These are phyloP conservation scores for Alauda arvensis DNA, from an alignment of 2,797 vertebrate genomes.

Conservation along the genomic window DNA sequence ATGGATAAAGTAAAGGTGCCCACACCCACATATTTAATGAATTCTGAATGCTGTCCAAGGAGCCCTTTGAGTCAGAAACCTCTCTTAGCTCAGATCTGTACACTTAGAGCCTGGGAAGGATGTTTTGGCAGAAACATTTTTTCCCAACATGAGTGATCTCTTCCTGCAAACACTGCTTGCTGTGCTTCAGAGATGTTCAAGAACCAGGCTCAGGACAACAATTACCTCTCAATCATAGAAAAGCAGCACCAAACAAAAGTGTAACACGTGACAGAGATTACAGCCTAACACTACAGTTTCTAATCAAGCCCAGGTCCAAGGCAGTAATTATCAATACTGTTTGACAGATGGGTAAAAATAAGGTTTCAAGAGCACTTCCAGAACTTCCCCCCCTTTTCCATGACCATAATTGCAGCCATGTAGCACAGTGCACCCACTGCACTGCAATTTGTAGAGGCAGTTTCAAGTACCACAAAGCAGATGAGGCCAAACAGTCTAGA, in stretches of 20 bases:
- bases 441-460: neutral
- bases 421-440: neutral
- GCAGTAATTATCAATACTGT: neutral
- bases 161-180: neutral
- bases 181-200: neutral
- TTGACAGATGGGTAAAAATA: neutral
- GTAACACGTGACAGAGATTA: neutral
- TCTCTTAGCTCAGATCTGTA: neutral
- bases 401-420: neutral
- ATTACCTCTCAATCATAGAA: neutral
- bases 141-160: neutral
- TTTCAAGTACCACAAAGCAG: neutral
- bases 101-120: neutral
- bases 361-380: neutral
- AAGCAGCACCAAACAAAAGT: neutral
- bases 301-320: neutral
- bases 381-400: rapidly evolving
- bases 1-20: neutral
- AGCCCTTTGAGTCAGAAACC: neutral
- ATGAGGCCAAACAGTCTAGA: too few relatives aligned
- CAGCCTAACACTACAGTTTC: neutral
- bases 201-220: neutral
- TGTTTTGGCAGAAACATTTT: neutral
- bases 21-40: neutral
- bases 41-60: neutral